These are phyloP conservation scores for Sympetrum striolatum DNA, from an alignment of 2,888 invertebrate species.

Conservation along the genomic window DNA sequence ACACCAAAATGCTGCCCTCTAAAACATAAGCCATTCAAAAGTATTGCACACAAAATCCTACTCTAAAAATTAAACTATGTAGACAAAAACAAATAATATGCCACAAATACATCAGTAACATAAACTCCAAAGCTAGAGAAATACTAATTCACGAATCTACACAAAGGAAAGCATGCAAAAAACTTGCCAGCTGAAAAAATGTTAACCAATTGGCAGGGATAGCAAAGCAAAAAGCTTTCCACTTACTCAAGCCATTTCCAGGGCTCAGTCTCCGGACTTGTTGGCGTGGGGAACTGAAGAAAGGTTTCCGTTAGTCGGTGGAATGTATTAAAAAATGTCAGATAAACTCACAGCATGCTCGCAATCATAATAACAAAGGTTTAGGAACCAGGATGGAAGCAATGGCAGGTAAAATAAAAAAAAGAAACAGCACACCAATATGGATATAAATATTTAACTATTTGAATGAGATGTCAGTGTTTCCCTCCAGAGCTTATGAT, in stretches of 20 bases:
- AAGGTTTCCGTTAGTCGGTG: conserved; percentile 52
- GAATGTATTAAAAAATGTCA: conserved; percentile 1
- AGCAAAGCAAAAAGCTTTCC: conserved; percentile 40
- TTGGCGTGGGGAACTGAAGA: conserved; percentile 86
- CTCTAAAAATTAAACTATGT: neutral
- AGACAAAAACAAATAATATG: neutral
- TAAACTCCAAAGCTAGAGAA: neutral
- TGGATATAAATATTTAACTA: conserved; percentile 39
- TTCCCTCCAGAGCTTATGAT: conserved; percentile 26
- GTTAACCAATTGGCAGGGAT: neutral
- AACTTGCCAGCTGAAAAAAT: neutral
- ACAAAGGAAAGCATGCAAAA: neutral
- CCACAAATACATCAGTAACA: neutral
- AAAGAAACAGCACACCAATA: conserved; percentile 38
- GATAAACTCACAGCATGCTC: conserved; percentile 39
- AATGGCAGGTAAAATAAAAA: conserved; percentile 42
- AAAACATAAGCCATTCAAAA: neutral
- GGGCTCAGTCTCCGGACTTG: conserved; percentile 87
- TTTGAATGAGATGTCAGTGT: conserved; percentile 29
- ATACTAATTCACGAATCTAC: neutral
- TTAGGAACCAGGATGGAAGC: conserved; percentile 42
- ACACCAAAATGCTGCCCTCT: neutral
- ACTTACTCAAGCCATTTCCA: conserved; percentile 92
- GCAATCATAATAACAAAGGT: conserved; percentile 25
- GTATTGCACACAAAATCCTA: neutral